Percentiles rank a stretch among this genome's conserved stretches.
These are phyloP conservation scores for Diabrotica undecimpunctata DNA, from an alignment of 1,140 invertebrate species.

Conservation along the genomic window DNA sequence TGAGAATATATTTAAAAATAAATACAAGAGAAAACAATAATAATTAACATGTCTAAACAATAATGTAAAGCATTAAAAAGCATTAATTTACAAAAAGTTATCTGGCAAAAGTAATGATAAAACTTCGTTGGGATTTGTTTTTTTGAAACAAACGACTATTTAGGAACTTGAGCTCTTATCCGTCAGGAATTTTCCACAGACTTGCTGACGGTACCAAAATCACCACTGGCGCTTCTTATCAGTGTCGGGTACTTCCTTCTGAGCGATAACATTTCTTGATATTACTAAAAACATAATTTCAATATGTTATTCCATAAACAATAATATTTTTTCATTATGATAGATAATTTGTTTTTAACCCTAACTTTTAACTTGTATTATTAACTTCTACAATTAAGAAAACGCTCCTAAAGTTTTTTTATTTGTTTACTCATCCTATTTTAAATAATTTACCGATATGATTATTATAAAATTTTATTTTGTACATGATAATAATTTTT, in stretches of 20 bases:
- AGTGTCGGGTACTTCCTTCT: conserved; percentile 24
- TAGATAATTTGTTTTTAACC: no score
- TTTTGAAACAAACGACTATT: conserved; percentile 5
- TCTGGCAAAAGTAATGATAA: neutral
- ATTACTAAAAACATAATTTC: conserved; percentile 34
- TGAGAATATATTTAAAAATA: conserved; percentile 34
- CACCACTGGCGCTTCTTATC: neutral
- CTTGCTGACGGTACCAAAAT: neutral
- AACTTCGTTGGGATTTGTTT: neutral
- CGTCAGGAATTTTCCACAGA: conserved; percentile 31
- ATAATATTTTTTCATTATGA: no score
- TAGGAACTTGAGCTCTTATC: conserved; percentile 39
- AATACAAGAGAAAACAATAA: conserved; percentile 25
- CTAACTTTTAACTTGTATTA: no score
- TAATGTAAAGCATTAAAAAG: conserved; percentile 20
- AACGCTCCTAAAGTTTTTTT: no score
- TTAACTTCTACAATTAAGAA: no score
- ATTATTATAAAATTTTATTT: no score
- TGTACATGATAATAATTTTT: no score
- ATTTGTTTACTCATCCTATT: no score
- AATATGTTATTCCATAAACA: no score
- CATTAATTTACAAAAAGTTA: conserved; percentile 21
- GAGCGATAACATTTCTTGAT: conserved; percentile 40
- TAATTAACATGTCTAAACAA: conserved; percentile 1
- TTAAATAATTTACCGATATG: no score